Conservation (phyloP, 2,113 vertebrate genomes). For the Pangasianodon gigas region DNA sequence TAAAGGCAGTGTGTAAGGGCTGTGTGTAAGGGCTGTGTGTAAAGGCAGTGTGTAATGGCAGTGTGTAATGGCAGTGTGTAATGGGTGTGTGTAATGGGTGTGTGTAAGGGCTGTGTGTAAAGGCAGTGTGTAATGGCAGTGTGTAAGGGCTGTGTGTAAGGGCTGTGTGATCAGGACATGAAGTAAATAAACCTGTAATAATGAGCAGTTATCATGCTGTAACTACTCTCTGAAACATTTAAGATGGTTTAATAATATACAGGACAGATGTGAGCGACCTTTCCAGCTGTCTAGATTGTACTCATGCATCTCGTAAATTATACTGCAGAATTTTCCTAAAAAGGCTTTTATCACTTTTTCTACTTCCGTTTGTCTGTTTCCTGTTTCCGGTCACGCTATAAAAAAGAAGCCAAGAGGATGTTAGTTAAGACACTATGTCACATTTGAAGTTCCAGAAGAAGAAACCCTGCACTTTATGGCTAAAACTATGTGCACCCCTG, state of each 20-base stretch:
- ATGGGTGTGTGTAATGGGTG: too few relatives aligned
- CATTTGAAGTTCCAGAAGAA: background rate
- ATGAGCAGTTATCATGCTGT: too few relatives aligned
- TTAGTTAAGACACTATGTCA: background rate
- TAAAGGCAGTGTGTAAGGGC: too few relatives aligned
- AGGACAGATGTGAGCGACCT: background rate
- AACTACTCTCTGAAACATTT: background rate
- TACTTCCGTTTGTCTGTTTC: background rate
- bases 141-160: too few relatives aligned
- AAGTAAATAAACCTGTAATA: too few relatives aligned
- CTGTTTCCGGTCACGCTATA: background rate
- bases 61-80: too few relatives aligned
- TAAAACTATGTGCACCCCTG: background rate
- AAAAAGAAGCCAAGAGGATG: background rate
- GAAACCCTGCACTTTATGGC: background rate
- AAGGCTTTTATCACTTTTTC: background rate
- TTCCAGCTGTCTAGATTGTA: background rate
- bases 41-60: too few relatives aligned
- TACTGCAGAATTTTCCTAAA: too few relatives aligned
- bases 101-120: too few relatives aligned
- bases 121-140: too few relatives aligned
- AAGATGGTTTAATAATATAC: background rate
- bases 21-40: too few relatives aligned
- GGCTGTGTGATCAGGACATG: too few relatives aligned
- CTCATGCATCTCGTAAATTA: background rate